phyloP scores from a whole-genome alignment of 2,113 vertebrate genomes.

The Myiozetetes cayanensis region DNA sequence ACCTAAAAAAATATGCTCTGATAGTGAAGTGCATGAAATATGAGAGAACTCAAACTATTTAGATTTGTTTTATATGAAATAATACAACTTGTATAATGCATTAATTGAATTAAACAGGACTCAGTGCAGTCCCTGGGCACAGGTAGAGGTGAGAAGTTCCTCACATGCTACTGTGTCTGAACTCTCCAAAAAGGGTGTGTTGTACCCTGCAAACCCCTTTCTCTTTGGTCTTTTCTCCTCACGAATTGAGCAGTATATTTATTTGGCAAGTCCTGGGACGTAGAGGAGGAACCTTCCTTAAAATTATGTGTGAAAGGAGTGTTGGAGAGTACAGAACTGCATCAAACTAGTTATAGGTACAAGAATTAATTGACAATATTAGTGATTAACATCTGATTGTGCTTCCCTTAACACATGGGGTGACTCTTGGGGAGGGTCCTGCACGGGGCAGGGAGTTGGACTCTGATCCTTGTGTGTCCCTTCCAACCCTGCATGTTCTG shows the following conservation, averaged over 20 bases:
- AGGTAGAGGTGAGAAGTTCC: background rate
- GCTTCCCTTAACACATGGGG: background rate
- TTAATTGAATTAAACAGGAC: background rate
- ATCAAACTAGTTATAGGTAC: rapidly evolving
- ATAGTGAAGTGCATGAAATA: background rate
- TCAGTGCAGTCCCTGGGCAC: background rate
- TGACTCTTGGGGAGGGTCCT: background rate
- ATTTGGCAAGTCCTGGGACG: background rate
- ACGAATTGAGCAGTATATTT: background rate
- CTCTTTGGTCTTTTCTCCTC: background rate
- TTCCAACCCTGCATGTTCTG: background rate
- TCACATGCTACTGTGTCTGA: rapidly evolving
- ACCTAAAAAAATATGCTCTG: background rate
- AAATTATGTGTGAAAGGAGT: rapidly evolving
- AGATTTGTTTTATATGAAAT: background rate
- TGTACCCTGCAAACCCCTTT: background rate
- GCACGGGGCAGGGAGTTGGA: background rate
- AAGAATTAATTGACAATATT: rapidly evolving
- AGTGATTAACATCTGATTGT: no score
- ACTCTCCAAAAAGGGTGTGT: background rate
- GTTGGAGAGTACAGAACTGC: background rate
- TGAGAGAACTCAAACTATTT: background rate
- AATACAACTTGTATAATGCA: background rate
- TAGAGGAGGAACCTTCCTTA: background rate
- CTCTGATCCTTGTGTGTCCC: background rate